Base-by-base conservation (phyloP, 2,888 invertebrate species). In the Diaphora mendica region DNA sequence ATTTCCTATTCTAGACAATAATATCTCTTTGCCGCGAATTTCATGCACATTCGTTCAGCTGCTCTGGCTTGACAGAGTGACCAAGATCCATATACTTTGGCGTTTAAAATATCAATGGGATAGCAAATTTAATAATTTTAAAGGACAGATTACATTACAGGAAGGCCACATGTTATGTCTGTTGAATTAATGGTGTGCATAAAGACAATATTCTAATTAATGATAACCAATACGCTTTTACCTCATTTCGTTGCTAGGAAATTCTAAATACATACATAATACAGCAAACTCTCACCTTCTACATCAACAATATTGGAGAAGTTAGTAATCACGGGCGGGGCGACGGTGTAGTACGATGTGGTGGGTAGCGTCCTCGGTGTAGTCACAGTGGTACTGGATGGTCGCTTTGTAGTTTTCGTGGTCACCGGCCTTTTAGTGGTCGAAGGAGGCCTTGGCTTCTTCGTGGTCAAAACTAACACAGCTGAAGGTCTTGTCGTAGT, bases 251-350 rank as follows among this genome's bases (percentile, higher is more conserved):
- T 48, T 48, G 0, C 15, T 44, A 5, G 17, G 48, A 5, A 17
- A 17, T n/a, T 51, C 51, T 51, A 23, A 51, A n/a, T 9, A 23
- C 20, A 51, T 39, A 23, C 17, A 5, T 64, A 64, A n/a, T 66
- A 11, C 9, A 26, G 23, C 0, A 65, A 33, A 62, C 48, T 75
- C 89, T 92, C 88, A 96, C 96, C 96, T 85, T 95, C 94, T 42
- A 94, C 90, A 87, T 96, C 95, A 15, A 96, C 96, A 79, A 96
- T 93, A 93, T 96, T 88, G 88, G 97, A 87, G 93, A 95, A 88
- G 91, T 96, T 89, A 75, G 85, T 83, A 73, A 91, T 86, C 70
- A 91, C 82, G 55, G 94, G 92, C 59, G 94, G 92, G 17, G 93
- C 77, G 26, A 95, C 92, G 23, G 95, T 93, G 84, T 96, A 95